phyloP scores from a whole-genome alignment of 2,113 vertebrate species.

The Etia nguti region DNA sequence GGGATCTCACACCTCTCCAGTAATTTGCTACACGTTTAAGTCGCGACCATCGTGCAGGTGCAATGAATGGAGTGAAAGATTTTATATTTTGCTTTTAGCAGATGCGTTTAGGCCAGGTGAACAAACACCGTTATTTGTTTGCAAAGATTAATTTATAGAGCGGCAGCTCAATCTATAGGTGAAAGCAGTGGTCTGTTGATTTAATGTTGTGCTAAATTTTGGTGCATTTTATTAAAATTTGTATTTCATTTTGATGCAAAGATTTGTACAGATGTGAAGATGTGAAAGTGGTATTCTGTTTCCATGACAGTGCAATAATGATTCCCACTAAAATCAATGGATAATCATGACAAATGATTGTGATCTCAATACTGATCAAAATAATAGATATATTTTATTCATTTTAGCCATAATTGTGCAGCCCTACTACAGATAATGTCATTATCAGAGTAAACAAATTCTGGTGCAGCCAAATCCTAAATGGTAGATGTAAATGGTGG shows the following conservation, averaged over 20 bases:
- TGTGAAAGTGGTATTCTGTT: neutral
- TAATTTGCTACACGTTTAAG: neutral
- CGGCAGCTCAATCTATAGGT: neutral
- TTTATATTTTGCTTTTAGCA: neutral
- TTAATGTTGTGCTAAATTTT: neutral
- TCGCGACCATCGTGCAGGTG: neutral
- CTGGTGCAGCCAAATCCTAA: neutral
- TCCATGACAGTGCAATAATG: neutral
- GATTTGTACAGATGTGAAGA: neutral
- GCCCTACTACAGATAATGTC: neutral
- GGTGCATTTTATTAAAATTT: neutral
- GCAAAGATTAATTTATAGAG: neutral
- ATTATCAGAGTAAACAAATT: neutral
- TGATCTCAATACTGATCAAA: neutral
- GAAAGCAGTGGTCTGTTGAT: neutral
- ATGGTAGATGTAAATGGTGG: neutral
- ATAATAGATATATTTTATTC: neutral
- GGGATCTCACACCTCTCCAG: neutral
- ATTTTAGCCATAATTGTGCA: neutral
- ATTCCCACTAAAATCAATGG: neutral
- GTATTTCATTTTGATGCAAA: neutral
- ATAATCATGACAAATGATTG: neutral
- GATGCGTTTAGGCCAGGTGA: neutral
- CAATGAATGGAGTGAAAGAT: neutral
- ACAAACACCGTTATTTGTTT: neutral